These are phyloP conservation scores for Spongia lamella DNA, from an alignment of 37 sponge, comb jelly and placozoan species.

Conservation along the genomic window DNA sequence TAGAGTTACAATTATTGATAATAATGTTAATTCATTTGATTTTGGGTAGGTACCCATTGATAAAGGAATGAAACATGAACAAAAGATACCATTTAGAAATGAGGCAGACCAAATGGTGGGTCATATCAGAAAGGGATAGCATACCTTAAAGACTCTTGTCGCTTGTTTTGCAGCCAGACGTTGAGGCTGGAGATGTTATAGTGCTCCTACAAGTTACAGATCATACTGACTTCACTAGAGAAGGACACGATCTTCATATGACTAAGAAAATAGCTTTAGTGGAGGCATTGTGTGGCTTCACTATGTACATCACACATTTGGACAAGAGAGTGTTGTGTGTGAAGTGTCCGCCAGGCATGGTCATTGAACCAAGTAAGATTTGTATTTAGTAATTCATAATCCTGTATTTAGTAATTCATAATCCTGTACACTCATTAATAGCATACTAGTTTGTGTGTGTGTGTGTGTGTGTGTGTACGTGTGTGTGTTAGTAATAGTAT, in stretches of 20 bases:
- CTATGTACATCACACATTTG: constrained; percentile 66
- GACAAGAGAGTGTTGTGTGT: constrained; percentile 76
- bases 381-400: too few species aligned
- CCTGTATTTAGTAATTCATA: too few species aligned
- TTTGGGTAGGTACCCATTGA: constrained; percentile 61
- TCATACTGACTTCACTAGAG: constrained; percentile 66
- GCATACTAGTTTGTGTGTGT: background rate
- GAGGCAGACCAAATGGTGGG: constrained; percentile 75
- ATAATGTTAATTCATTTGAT: background rate
- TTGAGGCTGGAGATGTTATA: constrained; percentile 87
- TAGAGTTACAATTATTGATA: constrained; percentile 7
- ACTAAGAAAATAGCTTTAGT: constrained; percentile 79
- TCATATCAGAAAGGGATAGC: background rate
- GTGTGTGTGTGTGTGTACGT: background rate
- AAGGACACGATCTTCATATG: constrained; percentile 69
- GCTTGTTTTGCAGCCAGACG: constrained; percentile 57
- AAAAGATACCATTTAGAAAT: constrained; percentile 78
- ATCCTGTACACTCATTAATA: too few species aligned
- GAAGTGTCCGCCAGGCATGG: constrained; percentile 50
- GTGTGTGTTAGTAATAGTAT: background rate
- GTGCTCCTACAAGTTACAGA: constrained; percentile 79
- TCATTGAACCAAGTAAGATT: constrained; percentile 46
- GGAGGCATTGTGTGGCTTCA: constrained; percentile 86
- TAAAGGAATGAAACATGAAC: constrained; percentile 81
- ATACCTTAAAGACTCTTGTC: background rate